These are phyloP conservation scores for Cheracebus regulus DNA, from an alignment of 2,797 vertebrate genomes.

Conservation along the genomic window DNA sequence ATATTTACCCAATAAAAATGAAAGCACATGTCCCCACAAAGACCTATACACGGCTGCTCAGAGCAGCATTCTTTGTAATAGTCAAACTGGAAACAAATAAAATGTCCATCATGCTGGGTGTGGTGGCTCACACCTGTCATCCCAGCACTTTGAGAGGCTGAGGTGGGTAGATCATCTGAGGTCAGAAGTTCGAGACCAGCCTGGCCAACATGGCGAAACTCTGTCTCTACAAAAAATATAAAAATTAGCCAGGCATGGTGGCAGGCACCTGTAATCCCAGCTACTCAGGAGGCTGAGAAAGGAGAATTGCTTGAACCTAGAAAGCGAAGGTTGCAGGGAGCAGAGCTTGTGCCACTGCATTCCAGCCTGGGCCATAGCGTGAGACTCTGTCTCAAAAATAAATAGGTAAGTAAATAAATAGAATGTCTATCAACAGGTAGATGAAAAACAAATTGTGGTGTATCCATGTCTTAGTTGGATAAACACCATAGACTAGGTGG, in stretches of 20 bases:
- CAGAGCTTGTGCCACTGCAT: neutral
- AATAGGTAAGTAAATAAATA: neutral
- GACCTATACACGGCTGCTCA: no score
- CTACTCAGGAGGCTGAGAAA: neutral
- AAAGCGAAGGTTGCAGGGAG: neutral
- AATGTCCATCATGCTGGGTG: neutral
- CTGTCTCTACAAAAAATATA: neutral
- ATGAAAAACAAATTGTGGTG: neutral
- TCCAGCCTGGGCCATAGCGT: neutral
- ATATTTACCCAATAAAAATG: neutral
- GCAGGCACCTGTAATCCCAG: neutral
- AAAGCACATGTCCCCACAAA: neutral
- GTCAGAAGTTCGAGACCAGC: neutral
- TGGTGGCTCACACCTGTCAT: neutral
- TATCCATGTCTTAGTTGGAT: no score
- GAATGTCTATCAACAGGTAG: neutral
- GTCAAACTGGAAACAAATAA: neutral
- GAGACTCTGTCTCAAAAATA: neutral
- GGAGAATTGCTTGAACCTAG: neutral
- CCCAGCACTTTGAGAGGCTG: neutral
- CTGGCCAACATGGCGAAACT: neutral
- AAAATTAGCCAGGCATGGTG: neutral
- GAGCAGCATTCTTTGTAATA: neutral
- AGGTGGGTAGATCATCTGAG: neutral
- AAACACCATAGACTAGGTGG: neutral